These are phyloP conservation scores for Aradus depressus DNA, from an alignment of 2,888 invertebrate species.

Conservation along the genomic window DNA sequence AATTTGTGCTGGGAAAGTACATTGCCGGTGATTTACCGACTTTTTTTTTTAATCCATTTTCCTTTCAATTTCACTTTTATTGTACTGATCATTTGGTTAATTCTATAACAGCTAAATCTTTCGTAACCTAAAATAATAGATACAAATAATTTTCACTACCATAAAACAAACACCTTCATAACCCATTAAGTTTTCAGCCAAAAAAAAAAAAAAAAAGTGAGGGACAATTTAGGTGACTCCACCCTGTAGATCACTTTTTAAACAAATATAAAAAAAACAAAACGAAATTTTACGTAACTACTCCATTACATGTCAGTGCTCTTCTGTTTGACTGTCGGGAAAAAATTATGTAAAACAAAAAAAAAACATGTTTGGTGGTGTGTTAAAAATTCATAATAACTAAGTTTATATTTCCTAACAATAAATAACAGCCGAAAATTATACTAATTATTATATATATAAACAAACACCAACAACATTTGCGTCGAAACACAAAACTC, in stretches of 20 bases:
- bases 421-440: constrained; percentile 19
- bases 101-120: no score
- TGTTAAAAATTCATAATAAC: constrained; percentile 11
- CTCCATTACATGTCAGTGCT: constrained; percentile 1
- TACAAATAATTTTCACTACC: no score
- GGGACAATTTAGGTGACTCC: constrained; percentile 13
- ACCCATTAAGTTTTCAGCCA: no score
- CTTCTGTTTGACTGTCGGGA: constrained; percentile 17
- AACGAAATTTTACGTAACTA: neutral
- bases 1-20: no score
- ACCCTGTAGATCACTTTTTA: constrained; percentile 1
- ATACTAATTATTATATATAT: constrained; percentile 17
- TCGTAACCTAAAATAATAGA: no score
- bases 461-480: constrained; percentile 17
- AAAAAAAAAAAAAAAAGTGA: no score
- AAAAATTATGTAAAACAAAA: constrained; percentile 18
- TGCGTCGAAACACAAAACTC: constrained; percentile 11
- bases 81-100: no score
- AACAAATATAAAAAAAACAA: constrained; percentile 8
- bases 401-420: constrained; percentile 14
- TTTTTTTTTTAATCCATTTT: no score
- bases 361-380: constrained; percentile 15
- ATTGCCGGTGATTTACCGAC: no score
- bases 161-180: no score
- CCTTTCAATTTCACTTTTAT: no score